Base-by-base conservation (phyloP, 2,113 vertebrate species). In the Crotophaga sulcirostris region DNA sequence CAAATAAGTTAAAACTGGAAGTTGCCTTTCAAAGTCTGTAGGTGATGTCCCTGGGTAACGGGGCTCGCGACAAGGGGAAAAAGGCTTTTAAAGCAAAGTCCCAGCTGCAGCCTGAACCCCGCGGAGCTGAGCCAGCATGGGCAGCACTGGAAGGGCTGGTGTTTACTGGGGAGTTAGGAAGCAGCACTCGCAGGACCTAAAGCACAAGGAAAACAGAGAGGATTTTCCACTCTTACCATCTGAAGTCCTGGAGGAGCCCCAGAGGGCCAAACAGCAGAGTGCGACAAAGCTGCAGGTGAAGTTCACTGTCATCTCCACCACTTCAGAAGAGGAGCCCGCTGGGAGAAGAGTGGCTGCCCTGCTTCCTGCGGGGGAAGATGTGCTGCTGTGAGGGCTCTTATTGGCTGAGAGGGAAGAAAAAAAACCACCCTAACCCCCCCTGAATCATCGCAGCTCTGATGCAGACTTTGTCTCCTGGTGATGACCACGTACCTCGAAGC, bases 221-320 rank as follows among this genome's bases (percentile, higher is more conserved):
- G 21, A 29, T 75, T 72, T 84, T n/a, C 31, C 7, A 3, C 28
- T 91, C 97, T 96, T 95, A 97, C 97, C 96, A 20, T 40, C 19
- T 33, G 72, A 84, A 42, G 62, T 64, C 54, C 26, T 2, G 3
- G 23, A 47, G 89, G 68, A 83, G 86, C 68, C 64, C 70, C 91
- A 84, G 38, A 94, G 34, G 9, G 38, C 74, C 29, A 96, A 51
- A 25, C 87, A 94, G 75, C 92, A 91, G 38, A 97, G 79, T 0
- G 62, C 2, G 5, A 55, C 2, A 10, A 85, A 82, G 47, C 74
- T 64, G 85, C 91, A 72, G 67, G 38, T 0, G 0, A 78, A 40
- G 40, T 44, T 81, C 80, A 3, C 64, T 42, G 84, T 78, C 94
- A 96, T 96, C 80, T 84, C 93, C 38, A 42, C 45, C 14, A 0